Percentiles rank a stretch among this genome's conserved stretches.
Conservation (phyloP, 2,113 vertebrate species). For the Erinaceus europaeus region DNA sequence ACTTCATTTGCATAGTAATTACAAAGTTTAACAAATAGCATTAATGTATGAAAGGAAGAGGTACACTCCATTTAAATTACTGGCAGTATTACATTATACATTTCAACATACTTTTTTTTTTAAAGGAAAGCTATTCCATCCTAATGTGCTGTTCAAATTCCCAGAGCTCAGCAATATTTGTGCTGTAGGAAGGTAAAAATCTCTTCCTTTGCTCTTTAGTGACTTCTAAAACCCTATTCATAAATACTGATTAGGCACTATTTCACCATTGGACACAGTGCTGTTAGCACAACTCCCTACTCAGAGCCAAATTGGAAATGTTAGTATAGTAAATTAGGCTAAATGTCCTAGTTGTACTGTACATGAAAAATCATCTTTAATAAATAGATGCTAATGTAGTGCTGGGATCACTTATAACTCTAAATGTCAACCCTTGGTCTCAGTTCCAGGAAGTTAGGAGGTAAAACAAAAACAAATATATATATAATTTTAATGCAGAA, state of each 20-base stretch:
- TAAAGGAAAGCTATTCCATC: conserved; percentile 68
- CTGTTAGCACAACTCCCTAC: conserved; percentile 62
- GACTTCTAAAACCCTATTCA: conserved; percentile 81
- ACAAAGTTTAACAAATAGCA: conserved; percentile 82
- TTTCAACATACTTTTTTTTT: no score
- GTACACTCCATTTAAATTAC: conserved; percentile 79
- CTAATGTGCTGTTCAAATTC: conserved; percentile 57
- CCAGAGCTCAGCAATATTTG: conserved; percentile 74
- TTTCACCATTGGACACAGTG: conserved; percentile 72
- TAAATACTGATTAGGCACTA: conserved; percentile 83
- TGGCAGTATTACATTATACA: conserved; percentile 74
- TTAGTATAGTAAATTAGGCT: conserved; percentile 79
- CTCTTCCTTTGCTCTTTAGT: conserved; percentile 76
- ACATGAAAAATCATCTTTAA: conserved; percentile 79
- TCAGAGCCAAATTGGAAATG: conserved; percentile 73
- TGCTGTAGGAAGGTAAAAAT: conserved; percentile 75
- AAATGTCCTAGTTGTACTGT: conserved; percentile 63
- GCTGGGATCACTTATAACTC: conserved; percentile 47
- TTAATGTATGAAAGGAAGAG: conserved; percentile 79
- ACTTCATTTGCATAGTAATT: conserved; percentile 83
- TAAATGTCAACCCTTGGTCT: conserved; percentile 63
- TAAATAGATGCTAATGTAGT: conserved; percentile 75
- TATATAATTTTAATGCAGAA: conserved; percentile 23
- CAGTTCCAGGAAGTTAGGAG: conserved; percentile 45
- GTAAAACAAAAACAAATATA: conserved; percentile 6